Percentiles rank a stretch among this genome's conserved stretches.
These are phyloP conservation scores for Cynoglossus semilaevis DNA, from an alignment of 2,113 vertebrate genomes.

Conservation along the genomic window DNA sequence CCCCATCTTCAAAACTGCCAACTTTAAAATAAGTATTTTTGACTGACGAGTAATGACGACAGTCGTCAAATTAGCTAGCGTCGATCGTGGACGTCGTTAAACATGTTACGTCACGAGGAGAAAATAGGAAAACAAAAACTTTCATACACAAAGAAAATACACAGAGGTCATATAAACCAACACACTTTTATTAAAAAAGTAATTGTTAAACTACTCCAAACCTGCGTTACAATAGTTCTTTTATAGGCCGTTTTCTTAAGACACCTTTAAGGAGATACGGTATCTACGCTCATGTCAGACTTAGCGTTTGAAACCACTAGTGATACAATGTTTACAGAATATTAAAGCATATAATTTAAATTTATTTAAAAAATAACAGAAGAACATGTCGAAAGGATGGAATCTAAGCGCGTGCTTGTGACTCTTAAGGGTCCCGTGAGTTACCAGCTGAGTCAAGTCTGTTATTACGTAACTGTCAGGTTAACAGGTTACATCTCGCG, in stretches of 20 bases:
- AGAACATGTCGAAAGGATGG: neutral
- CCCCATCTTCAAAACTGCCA: neutral
- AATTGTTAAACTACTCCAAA: too few relatives aligned
- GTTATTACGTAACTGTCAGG: constrained; percentile 31
- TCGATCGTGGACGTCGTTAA: constrained; percentile 8
- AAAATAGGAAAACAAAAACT: neutral
- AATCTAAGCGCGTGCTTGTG: constrained; percentile 9
- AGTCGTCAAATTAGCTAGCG: neutral
- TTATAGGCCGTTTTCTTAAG: too few relatives aligned
- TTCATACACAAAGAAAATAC: too few relatives aligned
- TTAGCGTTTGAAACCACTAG: too few relatives aligned
- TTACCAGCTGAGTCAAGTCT: constrained; percentile 8
- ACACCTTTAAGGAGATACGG: too few relatives aligned
- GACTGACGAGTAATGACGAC: neutral
- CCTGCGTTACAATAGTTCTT: too few relatives aligned
- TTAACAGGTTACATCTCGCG: neutral
- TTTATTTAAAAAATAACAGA: neutral
- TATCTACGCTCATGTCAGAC: too few relatives aligned
- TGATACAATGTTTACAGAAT: too few relatives aligned
- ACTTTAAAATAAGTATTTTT: neutral
- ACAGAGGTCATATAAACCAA: too few relatives aligned
- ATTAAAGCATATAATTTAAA: too few relatives aligned
- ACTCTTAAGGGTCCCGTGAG: constrained; percentile 16
- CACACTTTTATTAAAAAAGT: too few relatives aligned
- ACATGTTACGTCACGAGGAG: constrained; percentile 33